phyloP scores from a whole-genome alignment of 2,113 vertebrate species.

The Colossoma macropomum region DNA sequence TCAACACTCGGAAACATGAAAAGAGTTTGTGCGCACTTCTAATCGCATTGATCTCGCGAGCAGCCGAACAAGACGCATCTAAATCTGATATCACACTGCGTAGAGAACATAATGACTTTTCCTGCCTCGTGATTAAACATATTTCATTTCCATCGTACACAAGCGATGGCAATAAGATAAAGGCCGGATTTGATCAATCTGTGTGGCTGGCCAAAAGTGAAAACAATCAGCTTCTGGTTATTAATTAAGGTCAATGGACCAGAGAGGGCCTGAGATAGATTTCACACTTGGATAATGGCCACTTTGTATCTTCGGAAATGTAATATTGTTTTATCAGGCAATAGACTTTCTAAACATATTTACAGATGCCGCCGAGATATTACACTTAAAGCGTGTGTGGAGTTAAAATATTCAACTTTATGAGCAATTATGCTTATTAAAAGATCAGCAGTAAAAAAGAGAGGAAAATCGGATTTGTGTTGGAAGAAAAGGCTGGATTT shows the following conservation, averaged over 20 bases:
- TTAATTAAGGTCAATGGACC: constrained; percentile 51
- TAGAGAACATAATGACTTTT: constrained; percentile 49
- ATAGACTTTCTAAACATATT: constrained; percentile 8
- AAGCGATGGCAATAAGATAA: constrained; percentile 19
- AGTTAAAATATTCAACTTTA: too few species aligned
- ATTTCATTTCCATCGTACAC: constrained; percentile 34
- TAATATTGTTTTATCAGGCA: constrained; percentile 2
- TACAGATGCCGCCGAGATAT: neutral
- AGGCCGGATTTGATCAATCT: constrained; percentile 20
- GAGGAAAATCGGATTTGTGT: neutral
- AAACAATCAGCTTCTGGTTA: constrained; percentile 35
- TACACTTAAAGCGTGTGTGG: too few species aligned
- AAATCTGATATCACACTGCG: constrained; percentile 20
- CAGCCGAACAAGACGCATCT: constrained; percentile 37
- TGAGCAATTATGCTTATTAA: neutral
- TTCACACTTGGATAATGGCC: constrained; percentile 28
- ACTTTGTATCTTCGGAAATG: constrained; percentile 18
- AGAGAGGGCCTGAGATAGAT: constrained; percentile 30
- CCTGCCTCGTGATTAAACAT: constrained; percentile 41
- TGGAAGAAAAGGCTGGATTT: neutral
- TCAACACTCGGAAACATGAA: neutral
- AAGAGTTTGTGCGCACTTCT: constrained; percentile 12
- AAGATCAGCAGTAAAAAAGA: neutral
- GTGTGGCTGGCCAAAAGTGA: constrained; percentile 27
- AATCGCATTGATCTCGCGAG: constrained; percentile 14